A percentile compares a stretch with the other conserved stretches of the same genome.
Conservation (phyloP, 2,113 vertebrate genomes). For the Desmodus rotundus region DNA sequence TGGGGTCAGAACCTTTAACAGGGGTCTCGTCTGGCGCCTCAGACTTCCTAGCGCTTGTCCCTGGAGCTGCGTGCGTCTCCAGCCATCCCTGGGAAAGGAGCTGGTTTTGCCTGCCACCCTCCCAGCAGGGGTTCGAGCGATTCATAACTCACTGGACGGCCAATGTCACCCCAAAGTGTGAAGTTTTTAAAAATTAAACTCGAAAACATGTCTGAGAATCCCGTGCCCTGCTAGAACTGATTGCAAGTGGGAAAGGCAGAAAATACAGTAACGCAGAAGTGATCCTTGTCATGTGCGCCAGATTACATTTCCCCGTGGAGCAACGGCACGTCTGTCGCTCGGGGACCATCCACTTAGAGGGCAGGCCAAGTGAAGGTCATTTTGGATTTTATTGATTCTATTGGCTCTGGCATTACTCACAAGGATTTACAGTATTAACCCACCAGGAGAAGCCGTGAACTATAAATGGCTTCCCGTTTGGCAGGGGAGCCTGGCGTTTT, state of each 20-base stretch:
- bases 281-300: conserved; percentile 47
- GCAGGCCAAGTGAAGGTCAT: conserved; percentile 57
- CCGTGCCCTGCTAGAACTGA: conserved; percentile 65
- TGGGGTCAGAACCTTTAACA: not conserved
- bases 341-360: conserved; percentile 51
- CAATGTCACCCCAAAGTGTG: conserved; percentile 53
- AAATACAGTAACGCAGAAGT: conserved; percentile 41
- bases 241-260: conserved; percentile 47
- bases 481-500: conserved; percentile 58
- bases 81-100: accelerated
- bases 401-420: conserved; percentile 46
- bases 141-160: conserved; percentile 45
- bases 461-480: conserved; percentile 66
- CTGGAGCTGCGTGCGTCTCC: accelerated
- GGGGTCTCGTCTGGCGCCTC: accelerated
- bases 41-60: not conserved
- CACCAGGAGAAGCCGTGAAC: conserved; percentile 69
- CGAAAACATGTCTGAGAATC: conserved; percentile 45
- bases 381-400: conserved; percentile 65
- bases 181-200: conserved; percentile 56
- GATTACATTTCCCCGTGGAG: conserved; percentile 50
- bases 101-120: not conserved
- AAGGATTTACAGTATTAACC: conserved; percentile 70
- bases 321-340: conserved; percentile 12
- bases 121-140: not conserved